Conservation (phyloP, 2,797 vertebrate species). For the Mus caroli region DNA sequence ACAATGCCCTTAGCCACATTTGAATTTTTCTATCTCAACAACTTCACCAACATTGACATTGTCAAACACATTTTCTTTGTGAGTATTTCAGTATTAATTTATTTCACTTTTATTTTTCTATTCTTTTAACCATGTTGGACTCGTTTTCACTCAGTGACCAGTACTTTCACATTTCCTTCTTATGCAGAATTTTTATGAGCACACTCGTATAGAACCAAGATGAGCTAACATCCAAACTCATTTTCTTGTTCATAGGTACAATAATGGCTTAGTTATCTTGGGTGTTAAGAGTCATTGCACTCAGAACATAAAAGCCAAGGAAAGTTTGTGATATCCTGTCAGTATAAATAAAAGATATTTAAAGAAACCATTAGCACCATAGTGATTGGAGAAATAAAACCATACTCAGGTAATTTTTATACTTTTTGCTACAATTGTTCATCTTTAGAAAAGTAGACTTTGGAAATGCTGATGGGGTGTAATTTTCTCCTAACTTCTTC, state of each 20-base stretch:
- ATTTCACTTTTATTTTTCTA: neutral
- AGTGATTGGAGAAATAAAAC: neutral
- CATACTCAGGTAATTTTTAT: neutral
- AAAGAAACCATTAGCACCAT: neutral
- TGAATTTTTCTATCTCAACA: neutral
- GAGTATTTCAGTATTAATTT: neutral
- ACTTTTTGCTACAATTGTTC: neutral
- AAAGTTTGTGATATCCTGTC: neutral
- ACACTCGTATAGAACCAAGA: neutral
- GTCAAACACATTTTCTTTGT: neutral
- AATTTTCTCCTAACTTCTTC: slow-evolving; percentile 1
- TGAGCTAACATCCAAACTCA: neutral
- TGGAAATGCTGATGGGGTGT: neutral
- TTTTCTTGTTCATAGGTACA: slow-evolving; percentile 2
- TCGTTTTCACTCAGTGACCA: neutral
- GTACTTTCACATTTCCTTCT: neutral
- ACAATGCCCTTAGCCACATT: neutral
- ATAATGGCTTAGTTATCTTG: neutral
- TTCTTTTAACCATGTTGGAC: neutral
- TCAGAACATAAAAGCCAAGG: neutral
- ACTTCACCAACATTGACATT: neutral
- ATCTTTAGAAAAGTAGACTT: neutral
- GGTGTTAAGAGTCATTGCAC: neutral
- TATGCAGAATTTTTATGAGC: neutral
- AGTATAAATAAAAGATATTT: neutral